Conservation (phyloP, 1,140 invertebrate genomes). For the Drosophila watanabei region DNA sequence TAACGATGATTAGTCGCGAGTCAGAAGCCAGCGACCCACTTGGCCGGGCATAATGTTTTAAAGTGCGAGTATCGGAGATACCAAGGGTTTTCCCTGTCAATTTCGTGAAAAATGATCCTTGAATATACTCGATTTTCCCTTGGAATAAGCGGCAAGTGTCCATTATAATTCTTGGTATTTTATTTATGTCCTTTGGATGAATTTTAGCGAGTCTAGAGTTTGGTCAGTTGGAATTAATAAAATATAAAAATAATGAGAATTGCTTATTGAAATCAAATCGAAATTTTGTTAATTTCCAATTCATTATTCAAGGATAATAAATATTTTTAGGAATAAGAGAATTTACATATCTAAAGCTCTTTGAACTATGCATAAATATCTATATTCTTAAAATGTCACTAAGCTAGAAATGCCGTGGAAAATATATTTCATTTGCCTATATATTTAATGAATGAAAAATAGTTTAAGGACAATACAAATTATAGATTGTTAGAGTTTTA, state of each 20-base stretch:
- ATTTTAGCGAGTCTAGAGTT: not conserved
- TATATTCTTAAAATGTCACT: no score
- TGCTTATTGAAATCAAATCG: not conserved
- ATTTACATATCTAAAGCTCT: no score
- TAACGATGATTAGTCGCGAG: conserved; percentile 47
- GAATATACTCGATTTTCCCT: not conserved
- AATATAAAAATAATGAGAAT: not conserved
- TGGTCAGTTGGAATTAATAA: not conserved
- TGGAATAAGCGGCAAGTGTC: not conserved
- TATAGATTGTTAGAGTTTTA: no score
- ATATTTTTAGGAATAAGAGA: no score
- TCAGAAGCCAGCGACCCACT: conserved; percentile 44
- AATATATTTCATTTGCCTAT: no score
- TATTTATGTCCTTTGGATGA: no score
- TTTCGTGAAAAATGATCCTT: conserved; percentile 33
- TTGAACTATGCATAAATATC: no score
- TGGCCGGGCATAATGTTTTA: conserved; percentile 28
- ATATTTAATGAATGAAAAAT: no score
- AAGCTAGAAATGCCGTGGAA: no score
- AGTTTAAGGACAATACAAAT: no score
- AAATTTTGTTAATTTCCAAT: not conserved
- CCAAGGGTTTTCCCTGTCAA: conserved; percentile 35
- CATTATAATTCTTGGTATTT: not conserved
- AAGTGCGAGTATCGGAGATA: conserved; percentile 21
- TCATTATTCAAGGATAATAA: no score